Conservation (phyloP, 2,888 invertebrate genomes). For the Celastrina argiolus region DNA sequence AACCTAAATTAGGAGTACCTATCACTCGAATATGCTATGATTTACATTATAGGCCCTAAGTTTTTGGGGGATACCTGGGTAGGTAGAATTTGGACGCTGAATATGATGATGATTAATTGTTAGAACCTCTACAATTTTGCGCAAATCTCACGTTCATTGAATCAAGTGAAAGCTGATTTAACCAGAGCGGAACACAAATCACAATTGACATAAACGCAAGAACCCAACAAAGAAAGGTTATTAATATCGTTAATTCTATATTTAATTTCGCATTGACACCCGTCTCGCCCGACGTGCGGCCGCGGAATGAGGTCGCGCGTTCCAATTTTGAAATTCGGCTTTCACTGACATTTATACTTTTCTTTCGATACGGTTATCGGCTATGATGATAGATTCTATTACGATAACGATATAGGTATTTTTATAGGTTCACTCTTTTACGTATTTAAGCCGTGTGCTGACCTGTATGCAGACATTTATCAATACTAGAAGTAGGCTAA, state of each 20-base stretch:
- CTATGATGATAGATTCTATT: neutral
- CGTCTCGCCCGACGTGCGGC: constrained; percentile 55
- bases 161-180: constrained; percentile 69
- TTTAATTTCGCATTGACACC: constrained; percentile 53
- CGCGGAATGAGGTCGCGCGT: constrained; percentile 66
- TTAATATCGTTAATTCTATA: constrained; percentile 37
- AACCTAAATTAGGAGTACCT: no score
- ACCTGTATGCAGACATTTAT: neutral
- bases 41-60: no score
- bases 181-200: constrained; percentile 61
- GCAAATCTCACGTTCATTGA: constrained; percentile 42
- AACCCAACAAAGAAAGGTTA: constrained; percentile 18
- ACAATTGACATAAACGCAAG: constrained; percentile 22
- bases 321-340: constrained; percentile 73
- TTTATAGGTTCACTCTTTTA: neutral
- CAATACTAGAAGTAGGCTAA: no score
- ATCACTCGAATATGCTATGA: no score
- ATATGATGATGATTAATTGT: neutral
- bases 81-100: neutral
- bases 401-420: no score
- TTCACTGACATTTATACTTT: constrained; percentile 50
- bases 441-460: no score
- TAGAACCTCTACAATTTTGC: constrained; percentile 3
- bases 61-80: no score
- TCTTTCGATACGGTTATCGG: constrained; percentile 28